These are phyloP conservation scores for Tenthredo notha DNA, from an alignment of 2,888 invertebrate genomes.

Conservation along the genomic window DNA sequence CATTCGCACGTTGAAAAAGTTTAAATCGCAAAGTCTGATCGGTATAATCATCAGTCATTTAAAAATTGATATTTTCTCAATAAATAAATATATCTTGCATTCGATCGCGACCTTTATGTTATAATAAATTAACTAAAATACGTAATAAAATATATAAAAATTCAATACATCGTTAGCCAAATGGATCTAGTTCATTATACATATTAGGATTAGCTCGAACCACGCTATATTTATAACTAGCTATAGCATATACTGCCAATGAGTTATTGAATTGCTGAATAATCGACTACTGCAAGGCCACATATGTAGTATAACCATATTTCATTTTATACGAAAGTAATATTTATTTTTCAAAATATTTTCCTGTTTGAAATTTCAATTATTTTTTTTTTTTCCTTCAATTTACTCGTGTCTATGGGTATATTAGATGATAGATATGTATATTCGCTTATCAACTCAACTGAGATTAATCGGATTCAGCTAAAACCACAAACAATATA, in stretches of 20 bases:
- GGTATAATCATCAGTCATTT: background rate
- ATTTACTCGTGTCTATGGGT: background rate
- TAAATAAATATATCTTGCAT: background rate
- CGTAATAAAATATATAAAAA: background rate
- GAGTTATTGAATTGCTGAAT: background rate
- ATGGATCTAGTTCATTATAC: conserved; percentile 10
- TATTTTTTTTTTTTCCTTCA: background rate
- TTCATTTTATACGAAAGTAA: background rate
- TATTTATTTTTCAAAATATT: background rate
- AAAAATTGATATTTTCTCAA: background rate
- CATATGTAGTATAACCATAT: background rate
- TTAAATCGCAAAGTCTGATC: background rate
- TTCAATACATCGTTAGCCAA: background rate
- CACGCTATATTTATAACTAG: background rate
- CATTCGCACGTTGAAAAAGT: background rate
- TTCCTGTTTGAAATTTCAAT: background rate
- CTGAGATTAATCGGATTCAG: background rate
- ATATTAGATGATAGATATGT: no score
- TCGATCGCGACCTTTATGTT: background rate
- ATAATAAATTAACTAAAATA: background rate
- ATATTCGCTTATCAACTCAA: background rate
- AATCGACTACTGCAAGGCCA: background rate
- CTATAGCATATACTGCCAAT: background rate
- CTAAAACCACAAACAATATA: background rate
- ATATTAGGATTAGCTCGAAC: background rate